Conservation (phyloP, 2,113 vertebrate genomes). For the Maylandia zebra region DNA sequence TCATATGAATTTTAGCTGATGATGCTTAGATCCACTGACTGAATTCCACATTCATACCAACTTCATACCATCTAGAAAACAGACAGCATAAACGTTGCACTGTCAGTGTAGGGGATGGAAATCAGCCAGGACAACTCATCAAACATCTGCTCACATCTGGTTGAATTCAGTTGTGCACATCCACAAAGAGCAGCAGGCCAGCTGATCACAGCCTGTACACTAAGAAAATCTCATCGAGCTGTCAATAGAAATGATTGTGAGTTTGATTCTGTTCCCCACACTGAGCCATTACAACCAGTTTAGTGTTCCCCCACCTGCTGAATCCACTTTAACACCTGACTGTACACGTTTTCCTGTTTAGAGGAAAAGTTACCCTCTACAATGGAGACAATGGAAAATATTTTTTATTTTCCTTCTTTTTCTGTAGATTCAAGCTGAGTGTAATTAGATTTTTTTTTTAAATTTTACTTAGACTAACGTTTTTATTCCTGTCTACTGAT, state of each 20-base stretch:
- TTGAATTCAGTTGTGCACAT: background rate
- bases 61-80: background rate
- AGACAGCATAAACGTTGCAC: background rate
- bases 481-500: background rate
- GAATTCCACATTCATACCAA: background rate
- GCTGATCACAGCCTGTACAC: background rate
- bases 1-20: background rate
- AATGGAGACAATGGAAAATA: accelerated
- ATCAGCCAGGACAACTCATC: background rate
- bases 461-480: background rate
- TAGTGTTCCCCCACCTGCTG: background rate
- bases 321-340: background rate
- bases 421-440: background rate
- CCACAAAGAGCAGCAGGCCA: background rate
- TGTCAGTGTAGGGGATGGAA: background rate
- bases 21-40: accelerated
- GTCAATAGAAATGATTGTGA: background rate
- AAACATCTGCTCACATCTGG: background rate
- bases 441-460: background rate
- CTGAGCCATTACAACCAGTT: background rate
- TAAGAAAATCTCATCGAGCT: accelerated
- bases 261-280: background rate
- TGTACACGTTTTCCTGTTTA: background rate
- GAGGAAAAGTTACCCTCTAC: background rate
- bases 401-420: background rate